These are phyloP conservation scores for Salvelinus fontinalis DNA, from an alignment of 2,113 vertebrate genomes.

Conservation along the genomic window DNA sequence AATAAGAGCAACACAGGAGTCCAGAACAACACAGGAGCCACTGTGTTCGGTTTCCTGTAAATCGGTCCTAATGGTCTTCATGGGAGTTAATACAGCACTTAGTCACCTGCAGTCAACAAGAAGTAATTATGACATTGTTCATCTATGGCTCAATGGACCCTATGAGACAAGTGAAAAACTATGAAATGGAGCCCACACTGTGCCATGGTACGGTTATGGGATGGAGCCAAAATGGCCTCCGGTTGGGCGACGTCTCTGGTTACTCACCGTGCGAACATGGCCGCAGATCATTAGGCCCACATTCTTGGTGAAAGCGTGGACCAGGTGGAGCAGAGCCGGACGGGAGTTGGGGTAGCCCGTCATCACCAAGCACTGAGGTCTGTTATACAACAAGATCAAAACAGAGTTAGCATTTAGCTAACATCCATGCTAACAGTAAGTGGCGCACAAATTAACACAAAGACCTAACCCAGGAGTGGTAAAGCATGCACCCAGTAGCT, in stretches of 20 bases:
- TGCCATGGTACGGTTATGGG: neutral
- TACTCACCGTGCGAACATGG: constrained; percentile 88
- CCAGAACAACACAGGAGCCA: too few species aligned
- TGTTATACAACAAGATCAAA: constrained; percentile 43
- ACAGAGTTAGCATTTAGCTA: neutral
- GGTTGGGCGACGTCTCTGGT: neutral
- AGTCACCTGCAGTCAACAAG: too few species aligned
- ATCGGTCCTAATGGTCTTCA: too few species aligned
- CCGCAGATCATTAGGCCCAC: constrained; percentile 97
- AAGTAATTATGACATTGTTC: too few species aligned
- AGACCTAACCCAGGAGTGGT: too few species aligned
- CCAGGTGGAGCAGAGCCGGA: constrained; percentile 91
- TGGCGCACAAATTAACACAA: neutral
- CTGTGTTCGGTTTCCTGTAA: too few species aligned
- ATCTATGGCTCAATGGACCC: too few species aligned
- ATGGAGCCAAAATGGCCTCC: neutral
- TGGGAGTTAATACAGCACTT: too few species aligned
- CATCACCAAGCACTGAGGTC: constrained; percentile 98
- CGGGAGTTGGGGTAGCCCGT: constrained; percentile 92
- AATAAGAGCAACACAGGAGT: neutral
- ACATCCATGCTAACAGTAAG: neutral
- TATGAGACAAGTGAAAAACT: too few species aligned
- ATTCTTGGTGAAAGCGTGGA: constrained; percentile 96
- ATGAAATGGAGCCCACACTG: neutral
- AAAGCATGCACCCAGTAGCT: too few species aligned